These are phyloP conservation scores for Platorchestia sp. DNA, from an alignment of 1,140 invertebrate genomes.

Conservation along the genomic window DNA sequence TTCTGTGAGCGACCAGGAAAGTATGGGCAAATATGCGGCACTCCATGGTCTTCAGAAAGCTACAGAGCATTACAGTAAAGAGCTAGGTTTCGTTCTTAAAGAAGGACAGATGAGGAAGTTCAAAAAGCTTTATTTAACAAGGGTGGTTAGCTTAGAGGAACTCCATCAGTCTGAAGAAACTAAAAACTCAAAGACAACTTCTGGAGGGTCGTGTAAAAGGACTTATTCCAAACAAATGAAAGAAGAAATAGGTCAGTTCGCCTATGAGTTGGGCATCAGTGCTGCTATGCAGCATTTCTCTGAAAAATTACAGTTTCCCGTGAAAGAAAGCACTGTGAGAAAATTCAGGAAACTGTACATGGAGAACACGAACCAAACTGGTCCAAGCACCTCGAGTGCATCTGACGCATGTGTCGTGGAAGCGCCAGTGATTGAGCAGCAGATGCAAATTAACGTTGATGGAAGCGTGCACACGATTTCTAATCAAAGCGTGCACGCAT, in stretches of 20 bases:
- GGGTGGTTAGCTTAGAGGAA: not conserved
- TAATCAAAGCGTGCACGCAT: not conserved
- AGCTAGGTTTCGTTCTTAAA: slow-evolving; percentile 68
- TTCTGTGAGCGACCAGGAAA: slow-evolving; percentile 69
- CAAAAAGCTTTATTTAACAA: slow-evolving; percentile 69
- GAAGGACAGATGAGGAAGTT: slow-evolving; percentile 70
- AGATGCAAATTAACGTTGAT: slow-evolving; percentile 52
- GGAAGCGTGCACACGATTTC: not conserved
- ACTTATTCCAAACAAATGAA: slow-evolving; percentile 69
- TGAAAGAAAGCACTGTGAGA: slow-evolving; percentile 70
- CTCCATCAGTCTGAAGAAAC: slow-evolving; percentile 45
- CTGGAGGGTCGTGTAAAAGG: slow-evolving; percentile 55
- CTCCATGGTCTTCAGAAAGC: slow-evolving; percentile 70
- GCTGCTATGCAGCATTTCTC: slow-evolving; percentile 69
- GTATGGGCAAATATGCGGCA: slow-evolving; percentile 70
- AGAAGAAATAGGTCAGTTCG: slow-evolving; percentile 70
- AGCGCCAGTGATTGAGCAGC: slow-evolving; percentile 46
- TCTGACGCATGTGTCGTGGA: slow-evolving; percentile 14
- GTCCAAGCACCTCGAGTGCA: not conserved
- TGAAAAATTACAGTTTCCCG: slow-evolving; percentile 69
- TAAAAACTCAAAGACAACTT: slow-evolving; percentile 31
- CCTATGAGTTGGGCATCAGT: slow-evolving; percentile 68
- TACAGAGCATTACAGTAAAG: slow-evolving; percentile 68
- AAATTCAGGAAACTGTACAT: slow-evolving; percentile 70
- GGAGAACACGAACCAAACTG: slow-evolving; percentile 58